Percentiles rank a stretch among this genome's conserved stretches.
Evolutionary conservation across 1,140 invertebrate species (phyloP).

Genomic region (Calephelis nemesis): DNA sequence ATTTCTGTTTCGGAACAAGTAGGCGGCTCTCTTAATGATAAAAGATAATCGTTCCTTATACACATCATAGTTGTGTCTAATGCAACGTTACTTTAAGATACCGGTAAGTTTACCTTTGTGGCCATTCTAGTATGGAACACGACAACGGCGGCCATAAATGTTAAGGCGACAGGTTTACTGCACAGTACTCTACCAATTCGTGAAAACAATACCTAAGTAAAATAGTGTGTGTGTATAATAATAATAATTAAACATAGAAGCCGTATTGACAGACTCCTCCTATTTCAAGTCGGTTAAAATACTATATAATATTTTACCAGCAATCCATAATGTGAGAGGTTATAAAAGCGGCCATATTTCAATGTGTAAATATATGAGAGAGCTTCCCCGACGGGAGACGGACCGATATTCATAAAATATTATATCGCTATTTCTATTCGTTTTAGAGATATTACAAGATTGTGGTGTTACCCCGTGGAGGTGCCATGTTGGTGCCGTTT

Average conservation of each 20-base stretch:
- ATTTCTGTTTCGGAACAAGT: too few species aligned
- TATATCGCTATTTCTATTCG: slow-evolving; percentile 56
- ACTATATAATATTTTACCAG: slow-evolving; percentile 44
- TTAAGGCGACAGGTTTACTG: too few species aligned
- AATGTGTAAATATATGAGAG: slow-evolving; percentile 70
- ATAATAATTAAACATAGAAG: too few species aligned
- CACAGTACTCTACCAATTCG: background rate
- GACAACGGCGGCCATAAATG: too few species aligned
- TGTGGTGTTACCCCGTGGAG: slow-evolving; percentile 27
- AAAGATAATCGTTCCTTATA: too few species aligned
- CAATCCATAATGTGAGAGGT: slow-evolving; percentile 69
- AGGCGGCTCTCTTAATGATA: too few species aligned
- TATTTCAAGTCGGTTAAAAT: too few species aligned
- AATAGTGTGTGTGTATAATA: slow-evolving; percentile 30
- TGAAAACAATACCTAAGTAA: slow-evolving; percentile 22
- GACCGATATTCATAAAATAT: slow-evolving; percentile 55
- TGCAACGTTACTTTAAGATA: too few species aligned
- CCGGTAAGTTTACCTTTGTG: too few species aligned
- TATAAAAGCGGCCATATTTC: slow-evolving; percentile 67
- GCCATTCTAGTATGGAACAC: too few species aligned
- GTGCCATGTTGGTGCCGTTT: slow-evolving; percentile 16
- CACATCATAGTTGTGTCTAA: too few species aligned
- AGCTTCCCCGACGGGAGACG: slow-evolving; percentile 33
- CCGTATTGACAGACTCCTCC: too few species aligned
- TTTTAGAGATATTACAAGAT: slow-evolving; percentile 55